Evolutionary conservation across 2,797 vertebrate species (phyloP), one percentile per base, ranked within the genome.

Genomic region (Pampus argenteus): DNA sequence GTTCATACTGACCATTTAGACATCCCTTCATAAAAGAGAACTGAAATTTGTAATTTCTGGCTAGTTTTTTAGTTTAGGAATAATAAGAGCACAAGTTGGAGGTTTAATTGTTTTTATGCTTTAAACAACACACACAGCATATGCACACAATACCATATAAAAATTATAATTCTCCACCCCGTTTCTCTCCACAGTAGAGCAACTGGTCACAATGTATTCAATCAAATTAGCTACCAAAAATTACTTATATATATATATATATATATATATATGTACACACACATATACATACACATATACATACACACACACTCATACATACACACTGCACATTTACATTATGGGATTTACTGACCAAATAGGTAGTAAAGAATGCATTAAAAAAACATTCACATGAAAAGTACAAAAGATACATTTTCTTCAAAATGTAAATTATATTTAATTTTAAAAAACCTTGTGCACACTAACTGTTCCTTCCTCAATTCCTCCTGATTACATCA

Each of bases 201-300:
- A 48, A 69, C 61, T 45, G 57, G 67, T 83, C 78, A 76, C 60
- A 78, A 50, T 61, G 20, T 58, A 58, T 78, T 68, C 44, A 75
- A 85, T 73, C 76, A 82, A 82, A 84, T 79, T 74, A 89, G 76
- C 70, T 84, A 88, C 83, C 79, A 88, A 59, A 85, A 29, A 87
- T 85, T 84, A 79, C 76, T 74, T 83, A 81, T 71, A 62, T 68
- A 69, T 78, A 68, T 71, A 68, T 28, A 76, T 34, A 40, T 13
- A 40, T 4, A 40, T 13, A 40, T 13, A 40, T 13, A 40, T 13
- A 15, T 5, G 5, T 13, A 40, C 11, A 40, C 38, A 40, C 36
- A 13, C 10, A 36, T 11, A 36, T 34, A 40, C 38, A 40, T 34
- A 40, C 38, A 40, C 11, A 40, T 13, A 40, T 13, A 40, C 38